These are phyloP conservation scores for Hassar affinis DNA, from an alignment of 2,113 vertebrate genomes.

Conservation along the genomic window DNA sequence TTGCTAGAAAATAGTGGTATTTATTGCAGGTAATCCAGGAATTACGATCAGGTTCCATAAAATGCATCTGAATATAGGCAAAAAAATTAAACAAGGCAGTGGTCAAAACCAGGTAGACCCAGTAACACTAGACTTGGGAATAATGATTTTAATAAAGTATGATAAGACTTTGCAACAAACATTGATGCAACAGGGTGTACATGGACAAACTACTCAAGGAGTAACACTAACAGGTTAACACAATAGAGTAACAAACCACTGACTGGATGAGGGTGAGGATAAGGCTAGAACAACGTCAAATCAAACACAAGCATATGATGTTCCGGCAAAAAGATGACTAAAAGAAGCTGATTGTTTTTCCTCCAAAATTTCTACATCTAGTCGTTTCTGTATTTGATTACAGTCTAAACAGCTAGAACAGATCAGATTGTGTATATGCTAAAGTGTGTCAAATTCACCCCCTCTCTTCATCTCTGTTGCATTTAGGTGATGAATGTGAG, in stretches of 20 bases:
- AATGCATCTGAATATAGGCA: not conserved
- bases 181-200: not conserved
- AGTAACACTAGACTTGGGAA: not conserved
- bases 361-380: not conserved
- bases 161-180: not conserved
- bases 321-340: not conserved
- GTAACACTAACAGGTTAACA: not conserved
- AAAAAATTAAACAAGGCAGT: not conserved
- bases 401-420: not conserved
- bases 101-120: not conserved
- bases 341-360: not conserved
- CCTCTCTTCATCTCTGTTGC: conserved; percentile 19
- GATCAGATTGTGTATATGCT: not conserved
- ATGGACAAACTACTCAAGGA: not conserved
- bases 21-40: not conserved
- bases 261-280: not conserved
- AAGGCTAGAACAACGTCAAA: not conserved
- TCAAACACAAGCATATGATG: not conserved
- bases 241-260: too few species aligned
- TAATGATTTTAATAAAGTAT: not conserved
- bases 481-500: conserved; percentile 89
- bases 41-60: not conserved
- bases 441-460: not conserved
- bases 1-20: not conserved
- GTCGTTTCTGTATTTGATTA: not conserved